phyloP scores from a whole-genome alignment of 1,140 invertebrate species.

The Magallana gigas region DNA sequence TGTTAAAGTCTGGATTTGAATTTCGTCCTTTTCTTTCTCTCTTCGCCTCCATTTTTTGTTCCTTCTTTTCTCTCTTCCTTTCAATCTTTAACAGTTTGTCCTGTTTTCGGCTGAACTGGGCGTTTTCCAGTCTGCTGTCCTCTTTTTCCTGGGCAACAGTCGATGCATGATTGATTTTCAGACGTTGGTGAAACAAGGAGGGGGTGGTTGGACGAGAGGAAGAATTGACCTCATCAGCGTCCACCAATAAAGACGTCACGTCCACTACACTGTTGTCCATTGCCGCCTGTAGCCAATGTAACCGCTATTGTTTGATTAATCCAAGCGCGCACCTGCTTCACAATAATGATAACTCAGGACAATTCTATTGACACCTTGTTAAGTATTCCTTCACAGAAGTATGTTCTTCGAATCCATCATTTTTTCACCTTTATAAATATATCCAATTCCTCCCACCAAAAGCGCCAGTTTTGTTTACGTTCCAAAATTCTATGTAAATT shows the following conservation, averaged over 20 bases:
- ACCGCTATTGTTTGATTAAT: background rate
- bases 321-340: background rate
- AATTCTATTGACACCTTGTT: background rate
- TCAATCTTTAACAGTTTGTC: background rate
- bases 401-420: background rate
- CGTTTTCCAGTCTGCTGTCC: background rate
- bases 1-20: background rate
- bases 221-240: background rate
- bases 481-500: background rate
- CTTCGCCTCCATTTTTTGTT: background rate
- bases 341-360: background rate
- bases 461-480: background rate
- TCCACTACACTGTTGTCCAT: conserved; percentile 5
- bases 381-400: background rate
- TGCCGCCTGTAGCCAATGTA: background rate
- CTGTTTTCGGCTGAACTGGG: background rate
- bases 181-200: background rate
- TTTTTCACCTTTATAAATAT: background rate
- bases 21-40: background rate
- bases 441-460: background rate
- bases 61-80: background rate
- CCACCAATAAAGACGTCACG: conserved; percentile 5
- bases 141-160: background rate
- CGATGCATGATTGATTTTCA: background rate
- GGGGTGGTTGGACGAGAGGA: background rate